phyloP scores from a whole-genome alignment of 2,113 vertebrate genomes.

The Oceanites oceanicus region DNA sequence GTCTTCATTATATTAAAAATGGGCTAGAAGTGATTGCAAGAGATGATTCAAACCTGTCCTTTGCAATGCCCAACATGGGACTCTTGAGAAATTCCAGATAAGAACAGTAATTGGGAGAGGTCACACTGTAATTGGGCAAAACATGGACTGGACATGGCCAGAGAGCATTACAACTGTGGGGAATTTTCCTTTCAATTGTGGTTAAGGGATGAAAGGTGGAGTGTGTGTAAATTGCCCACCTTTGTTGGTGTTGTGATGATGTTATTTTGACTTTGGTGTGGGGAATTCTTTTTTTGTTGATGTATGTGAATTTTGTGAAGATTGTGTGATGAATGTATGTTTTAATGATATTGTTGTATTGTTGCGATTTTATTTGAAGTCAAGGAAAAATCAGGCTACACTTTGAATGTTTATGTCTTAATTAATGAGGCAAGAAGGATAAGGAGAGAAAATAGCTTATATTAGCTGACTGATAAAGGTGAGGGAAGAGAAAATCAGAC shows the following conservation, averaged over 20 bases:
- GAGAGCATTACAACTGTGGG: not conserved
- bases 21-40: not conserved
- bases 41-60: not conserved
- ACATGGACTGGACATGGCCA: rapidly evolving
- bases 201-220: not conserved
- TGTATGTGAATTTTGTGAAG: not conserved
- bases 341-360: not conserved
- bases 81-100: not conserved
- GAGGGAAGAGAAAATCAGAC: not conserved
- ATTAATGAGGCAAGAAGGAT: not conserved
- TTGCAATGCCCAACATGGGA: rapidly evolving
- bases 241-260: not conserved
- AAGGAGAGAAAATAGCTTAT: not conserved
- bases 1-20: not conserved
- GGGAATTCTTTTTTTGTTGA: not conserved
- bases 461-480: not conserved
- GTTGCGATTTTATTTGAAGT: not conserved
- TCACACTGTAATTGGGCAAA: not conserved
- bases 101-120: not conserved
- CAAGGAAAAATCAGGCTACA: not conserved
- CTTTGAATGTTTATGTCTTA: not conserved
- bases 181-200: not conserved
- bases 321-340: not conserved
- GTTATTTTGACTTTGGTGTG: not conserved
- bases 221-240: rapidly evolving